Conservation (phyloP, 1,140 invertebrate genomes). For the Drosophila aff. region DNA sequence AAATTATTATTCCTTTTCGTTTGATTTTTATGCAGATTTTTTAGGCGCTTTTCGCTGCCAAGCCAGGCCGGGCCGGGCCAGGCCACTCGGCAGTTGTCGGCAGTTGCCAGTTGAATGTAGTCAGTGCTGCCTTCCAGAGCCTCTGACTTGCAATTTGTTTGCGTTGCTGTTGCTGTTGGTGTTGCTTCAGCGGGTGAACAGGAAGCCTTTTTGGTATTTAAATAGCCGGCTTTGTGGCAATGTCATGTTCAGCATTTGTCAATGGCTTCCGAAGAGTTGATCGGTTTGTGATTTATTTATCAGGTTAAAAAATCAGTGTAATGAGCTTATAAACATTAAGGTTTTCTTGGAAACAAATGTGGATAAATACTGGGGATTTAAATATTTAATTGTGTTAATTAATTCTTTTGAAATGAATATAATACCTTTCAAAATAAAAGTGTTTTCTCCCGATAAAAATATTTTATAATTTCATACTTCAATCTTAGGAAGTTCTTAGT, state of each 20-base stretch:
- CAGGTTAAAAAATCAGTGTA: constrained; percentile 8
- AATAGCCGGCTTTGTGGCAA: constrained; percentile 27
- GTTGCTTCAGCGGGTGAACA: constrained; percentile 19
- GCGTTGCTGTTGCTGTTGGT: constrained; percentile 27
- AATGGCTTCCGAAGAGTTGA: constrained; percentile 20
- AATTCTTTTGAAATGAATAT: background rate
- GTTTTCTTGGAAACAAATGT: background rate
- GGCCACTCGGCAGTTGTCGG: constrained; percentile 41
- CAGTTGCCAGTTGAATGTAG: constrained; percentile 45
- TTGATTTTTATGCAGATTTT: constrained; percentile 82
- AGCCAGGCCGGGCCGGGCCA: constrained; percentile 15
- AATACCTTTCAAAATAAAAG: background rate
- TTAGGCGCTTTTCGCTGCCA: constrained; percentile 60
- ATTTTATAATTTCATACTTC: background rate
- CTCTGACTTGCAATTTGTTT: constrained; percentile 49
- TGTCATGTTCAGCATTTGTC: constrained; percentile 41
- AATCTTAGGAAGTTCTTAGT: constrained; percentile 25
- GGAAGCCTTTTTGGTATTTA: constrained; percentile 36
- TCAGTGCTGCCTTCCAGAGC: constrained; percentile 31
- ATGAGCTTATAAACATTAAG: background rate
- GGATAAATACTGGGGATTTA: background rate
- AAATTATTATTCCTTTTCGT: constrained; percentile 82
- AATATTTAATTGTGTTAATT: background rate
- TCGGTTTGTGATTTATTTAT: constrained; percentile 30
- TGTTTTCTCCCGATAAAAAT: background rate